Percentiles rank a stretch among this genome's conserved stretches.
Conservation (phyloP, 2,797 vertebrate genomes). For the Acanthurus leucopareius region DNA sequence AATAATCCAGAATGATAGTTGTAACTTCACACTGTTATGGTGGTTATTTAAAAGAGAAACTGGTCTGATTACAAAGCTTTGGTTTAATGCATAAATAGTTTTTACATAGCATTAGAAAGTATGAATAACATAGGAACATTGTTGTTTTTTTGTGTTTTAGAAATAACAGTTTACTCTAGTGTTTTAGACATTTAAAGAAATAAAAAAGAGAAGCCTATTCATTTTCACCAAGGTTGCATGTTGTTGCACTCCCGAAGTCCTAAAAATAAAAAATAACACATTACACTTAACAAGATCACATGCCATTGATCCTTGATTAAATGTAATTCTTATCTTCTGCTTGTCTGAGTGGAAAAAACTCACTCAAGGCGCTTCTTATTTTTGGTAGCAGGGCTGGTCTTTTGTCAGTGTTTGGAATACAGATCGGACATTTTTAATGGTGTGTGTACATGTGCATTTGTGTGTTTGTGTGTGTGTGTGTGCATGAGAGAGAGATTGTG, state of each 20-base stretch:
- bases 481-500: neutral
- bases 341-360: slow-evolving; percentile 51
- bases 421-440: slow-evolving; percentile 52
- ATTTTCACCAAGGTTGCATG: neutral
- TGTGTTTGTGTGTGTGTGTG: too few relatives aligned
- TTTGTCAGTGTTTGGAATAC: slow-evolving; percentile 66
- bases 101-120: neutral
- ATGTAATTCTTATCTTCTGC: slow-evolving; percentile 29
- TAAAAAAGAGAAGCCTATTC: neutral
- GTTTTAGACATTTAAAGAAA: neutral
- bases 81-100: too few relatives aligned
- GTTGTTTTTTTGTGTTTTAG: neutral
- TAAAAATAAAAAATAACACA: neutral
- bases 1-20: neutral
- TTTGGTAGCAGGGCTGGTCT: slow-evolving; percentile 30
- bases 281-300: neutral
- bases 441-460: neutral
- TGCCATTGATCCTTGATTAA: neutral
- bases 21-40: neutral
- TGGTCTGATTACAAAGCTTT: neutral
- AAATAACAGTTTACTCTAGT: neutral
- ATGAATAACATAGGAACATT: neutral
- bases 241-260: neutral
- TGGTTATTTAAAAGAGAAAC: too few relatives aligned
- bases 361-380: slow-evolving; percentile 33